Evolutionary conservation across 2,888 invertebrate species (phyloP).

Genomic region (Caenorhabditis afra): DNA sequence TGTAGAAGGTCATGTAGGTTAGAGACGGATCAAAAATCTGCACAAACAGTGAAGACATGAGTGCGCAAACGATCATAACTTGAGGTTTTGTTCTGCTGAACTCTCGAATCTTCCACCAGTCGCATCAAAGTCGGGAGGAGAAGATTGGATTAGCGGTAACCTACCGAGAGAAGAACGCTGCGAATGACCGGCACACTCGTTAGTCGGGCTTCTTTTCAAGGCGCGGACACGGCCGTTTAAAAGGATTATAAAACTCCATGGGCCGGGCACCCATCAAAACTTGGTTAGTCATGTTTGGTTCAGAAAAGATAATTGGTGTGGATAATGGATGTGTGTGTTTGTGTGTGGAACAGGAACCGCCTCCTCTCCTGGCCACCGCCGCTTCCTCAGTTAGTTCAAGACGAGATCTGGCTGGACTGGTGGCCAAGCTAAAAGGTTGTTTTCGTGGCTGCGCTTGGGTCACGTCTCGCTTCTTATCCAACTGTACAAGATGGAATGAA

Average conservation of each 20-base stretch:
- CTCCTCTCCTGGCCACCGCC: too few relatives aligned
- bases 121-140: too few relatives aligned
- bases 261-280: slow-evolving; percentile 50
- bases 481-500: slow-evolving; percentile 11
- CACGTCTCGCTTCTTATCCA: slow-evolving; percentile 33
- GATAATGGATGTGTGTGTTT: slow-evolving; percentile 61
- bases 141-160: slow-evolving; percentile 34
- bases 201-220: slow-evolving; percentile 19
- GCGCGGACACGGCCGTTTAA: slow-evolving; percentile 35
- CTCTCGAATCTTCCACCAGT: not conserved
- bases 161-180: too few relatives aligned
- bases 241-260: slow-evolving; percentile 53
- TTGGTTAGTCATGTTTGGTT: slow-evolving; percentile 62
- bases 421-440: slow-evolving; percentile 47
- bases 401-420: slow-evolving; percentile 49
- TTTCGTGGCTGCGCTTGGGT: slow-evolving; percentile 47
- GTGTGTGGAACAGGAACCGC: slow-evolving; percentile 57
- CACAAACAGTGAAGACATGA: slow-evolving; percentile 28
- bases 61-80: slow-evolving; percentile 27
- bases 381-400: slow-evolving; percentile 16
- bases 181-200: slow-evolving; percentile 27
- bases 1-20: slow-evolving; percentile 14
- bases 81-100: slow-evolving; percentile 27
- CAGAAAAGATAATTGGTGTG: slow-evolving; percentile 64
- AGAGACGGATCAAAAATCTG: slow-evolving; percentile 45